Conservation (phyloP, 2,797 vertebrate species). For the Thripadectes ignobilis region DNA sequence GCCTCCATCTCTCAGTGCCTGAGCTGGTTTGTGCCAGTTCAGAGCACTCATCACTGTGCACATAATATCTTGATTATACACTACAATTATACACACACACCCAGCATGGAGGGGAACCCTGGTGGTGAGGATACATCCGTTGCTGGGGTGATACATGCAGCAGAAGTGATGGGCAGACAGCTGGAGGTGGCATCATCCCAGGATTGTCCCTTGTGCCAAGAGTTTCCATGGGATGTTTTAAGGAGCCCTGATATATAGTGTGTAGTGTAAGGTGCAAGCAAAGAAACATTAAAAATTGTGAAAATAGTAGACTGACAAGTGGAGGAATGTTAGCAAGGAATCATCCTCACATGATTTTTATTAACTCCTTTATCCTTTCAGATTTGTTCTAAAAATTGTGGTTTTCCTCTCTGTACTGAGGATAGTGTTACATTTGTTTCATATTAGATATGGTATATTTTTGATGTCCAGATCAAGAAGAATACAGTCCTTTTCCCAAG, state of each 20-base stretch:
- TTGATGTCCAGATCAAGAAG: background rate
- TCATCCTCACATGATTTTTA: background rate
- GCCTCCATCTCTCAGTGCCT: background rate
- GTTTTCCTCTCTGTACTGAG: background rate
- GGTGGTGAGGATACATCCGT: background rate
- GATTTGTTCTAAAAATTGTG: background rate
- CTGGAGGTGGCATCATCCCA: background rate
- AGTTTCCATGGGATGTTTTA: background rate
- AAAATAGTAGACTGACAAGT: background rate
- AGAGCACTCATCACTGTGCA: background rate
- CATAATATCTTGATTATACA: rapidly evolving
- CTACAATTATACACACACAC: background rate
- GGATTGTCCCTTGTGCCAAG: background rate
- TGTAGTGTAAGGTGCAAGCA: background rate
- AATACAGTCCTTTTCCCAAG: background rate
- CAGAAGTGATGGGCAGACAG: background rate
- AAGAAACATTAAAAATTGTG: background rate
- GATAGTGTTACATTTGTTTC: background rate
- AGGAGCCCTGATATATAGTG: background rate
- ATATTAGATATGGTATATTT: background rate
- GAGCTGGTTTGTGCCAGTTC: background rate
- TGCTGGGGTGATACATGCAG: background rate
- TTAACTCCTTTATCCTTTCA: background rate
- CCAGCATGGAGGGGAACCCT: background rate
- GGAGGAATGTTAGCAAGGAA: background rate